Evolutionary conservation across 2,888 invertebrate genomes (phyloP), one percentile per base, ranked within the genome.

Genomic region (Adineta ricciae): DNA sequence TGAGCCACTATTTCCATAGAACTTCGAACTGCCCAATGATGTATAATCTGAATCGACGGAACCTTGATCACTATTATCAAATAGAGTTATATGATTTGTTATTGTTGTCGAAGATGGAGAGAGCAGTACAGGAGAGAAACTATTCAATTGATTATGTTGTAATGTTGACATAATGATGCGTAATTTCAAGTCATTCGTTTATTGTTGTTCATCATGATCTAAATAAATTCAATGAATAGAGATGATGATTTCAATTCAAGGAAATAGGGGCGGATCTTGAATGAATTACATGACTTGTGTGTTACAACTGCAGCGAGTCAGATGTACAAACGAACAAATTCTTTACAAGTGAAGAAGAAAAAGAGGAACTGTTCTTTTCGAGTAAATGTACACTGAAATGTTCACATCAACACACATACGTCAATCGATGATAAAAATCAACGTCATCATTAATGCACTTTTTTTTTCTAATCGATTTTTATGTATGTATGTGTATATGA

Each of bases 1-100:
- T 78, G 78, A 78, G 32, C 64, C 64, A 78, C 78, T 41, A n/a
- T 78, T 41, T 11, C 41, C 78, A 41, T 41, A 78, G 11, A 78
- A 78, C 41, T 78, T 78, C 11, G 78, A 78, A 41, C 78, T 78
- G n/a, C 41, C 78, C n/a, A 78, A 78, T 78, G 78, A 78, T 41
- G 78, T 78, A 78, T 78, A 78, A 78, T 78, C 78, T 2, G 78
- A 78, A 78, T 78, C 78, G 4, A 78, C 78, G 14, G 78, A 78
- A 41, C 78, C 78, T 41, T 41, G 41, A 78, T 78, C 78, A 38
- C 41, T 41, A 78, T 78, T 78, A 32, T 78, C 78, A 78, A 78
- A 41, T 78, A 64, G 32, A 16, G 64, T 27, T 8, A 64, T 64
- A 64, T 64, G 64, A 64, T 64, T 64, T 64, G 64, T 64, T 32